These are phyloP conservation scores for Amyelois transitella DNA, from an alignment of 1,140 invertebrate species.

Conservation along the genomic window DNA sequence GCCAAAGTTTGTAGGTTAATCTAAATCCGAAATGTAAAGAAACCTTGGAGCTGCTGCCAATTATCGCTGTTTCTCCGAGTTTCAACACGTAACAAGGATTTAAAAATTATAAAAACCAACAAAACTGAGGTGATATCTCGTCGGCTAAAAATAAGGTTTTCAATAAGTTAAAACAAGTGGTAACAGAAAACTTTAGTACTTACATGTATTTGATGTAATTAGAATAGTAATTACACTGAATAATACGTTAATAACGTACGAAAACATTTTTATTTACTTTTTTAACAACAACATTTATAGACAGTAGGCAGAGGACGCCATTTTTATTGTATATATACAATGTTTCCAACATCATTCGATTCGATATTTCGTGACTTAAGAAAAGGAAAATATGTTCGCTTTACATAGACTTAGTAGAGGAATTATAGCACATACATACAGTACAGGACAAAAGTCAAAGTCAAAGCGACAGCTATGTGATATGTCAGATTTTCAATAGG, in stretches of 20 bases:
- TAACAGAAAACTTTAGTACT: slow-evolving; percentile 23
- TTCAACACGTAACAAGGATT: not conserved
- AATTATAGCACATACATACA: too few relatives aligned
- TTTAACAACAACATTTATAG: slow-evolving; percentile 44
- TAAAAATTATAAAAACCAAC: not conserved
- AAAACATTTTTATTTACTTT: slow-evolving; percentile 66
- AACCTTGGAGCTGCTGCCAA: not conserved
- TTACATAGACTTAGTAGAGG: too few relatives aligned
- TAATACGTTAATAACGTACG: slow-evolving; percentile 34
- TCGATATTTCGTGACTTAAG: too few relatives aligned
- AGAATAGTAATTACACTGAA: slow-evolving; percentile 35
- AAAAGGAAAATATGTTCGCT: too few relatives aligned
- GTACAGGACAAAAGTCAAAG: too few relatives aligned
- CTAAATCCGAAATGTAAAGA: not conserved
- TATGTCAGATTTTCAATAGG: too few relatives aligned
- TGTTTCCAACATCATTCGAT: not conserved
- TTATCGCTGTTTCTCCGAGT: not conserved
- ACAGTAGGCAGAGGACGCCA: slow-evolving; percentile 53
- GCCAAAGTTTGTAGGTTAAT: not conserved
- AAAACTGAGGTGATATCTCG: not conserved
- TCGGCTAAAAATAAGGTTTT: not conserved
- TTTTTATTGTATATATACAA: slow-evolving; percentile 29
- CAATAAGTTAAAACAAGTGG: not conserved
- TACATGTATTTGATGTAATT: slow-evolving; percentile 40
- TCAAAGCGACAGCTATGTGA: too few relatives aligned